These are phyloP conservation scores for Pandemis corylana DNA, from an alignment of 2,888 invertebrate genomes.

Conservation along the genomic window DNA sequence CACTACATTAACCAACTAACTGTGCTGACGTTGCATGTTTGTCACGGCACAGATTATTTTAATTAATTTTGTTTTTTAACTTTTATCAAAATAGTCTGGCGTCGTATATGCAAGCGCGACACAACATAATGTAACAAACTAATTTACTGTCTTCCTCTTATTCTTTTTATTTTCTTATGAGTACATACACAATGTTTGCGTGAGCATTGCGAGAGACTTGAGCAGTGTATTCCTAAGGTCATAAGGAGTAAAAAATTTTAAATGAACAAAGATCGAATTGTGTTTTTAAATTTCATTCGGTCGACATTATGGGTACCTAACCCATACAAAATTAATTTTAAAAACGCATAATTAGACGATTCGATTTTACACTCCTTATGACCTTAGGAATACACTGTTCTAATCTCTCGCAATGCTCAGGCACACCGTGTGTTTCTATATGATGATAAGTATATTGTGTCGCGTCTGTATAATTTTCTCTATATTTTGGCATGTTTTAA, in stretches of 20 bases:
- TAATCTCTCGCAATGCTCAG: too few relatives aligned
- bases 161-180: not conserved
- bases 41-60: slow-evolving; percentile 26
- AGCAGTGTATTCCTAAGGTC: too few relatives aligned
- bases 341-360: too few relatives aligned
- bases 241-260: too few relatives aligned
- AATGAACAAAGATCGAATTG: too few relatives aligned
- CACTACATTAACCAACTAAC: slow-evolving; percentile 30
- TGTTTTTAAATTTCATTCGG: too few relatives aligned
- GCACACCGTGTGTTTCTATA: not conserved
- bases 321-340: too few relatives aligned
- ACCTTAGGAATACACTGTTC: too few relatives aligned
- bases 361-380: too few relatives aligned
- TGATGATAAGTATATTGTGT: slow-evolving; percentile 19
- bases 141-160: not conserved
- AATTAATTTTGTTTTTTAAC: slow-evolving; percentile 3
- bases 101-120: slow-evolving; percentile 22
- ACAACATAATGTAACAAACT: slow-evolving; percentile 22
- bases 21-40: slow-evolving; percentile 16
- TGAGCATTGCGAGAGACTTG: too few relatives aligned
- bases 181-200: too few relatives aligned
- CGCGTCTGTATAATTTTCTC: slow-evolving; percentile 25
- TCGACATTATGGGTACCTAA: too few relatives aligned
- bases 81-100: slow-evolving; percentile 26
- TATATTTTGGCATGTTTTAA: slow-evolving; percentile 68